phyloP scores from a whole-genome alignment of 2,797 vertebrate species.

The Acrocephalus scirpaceus region DNA sequence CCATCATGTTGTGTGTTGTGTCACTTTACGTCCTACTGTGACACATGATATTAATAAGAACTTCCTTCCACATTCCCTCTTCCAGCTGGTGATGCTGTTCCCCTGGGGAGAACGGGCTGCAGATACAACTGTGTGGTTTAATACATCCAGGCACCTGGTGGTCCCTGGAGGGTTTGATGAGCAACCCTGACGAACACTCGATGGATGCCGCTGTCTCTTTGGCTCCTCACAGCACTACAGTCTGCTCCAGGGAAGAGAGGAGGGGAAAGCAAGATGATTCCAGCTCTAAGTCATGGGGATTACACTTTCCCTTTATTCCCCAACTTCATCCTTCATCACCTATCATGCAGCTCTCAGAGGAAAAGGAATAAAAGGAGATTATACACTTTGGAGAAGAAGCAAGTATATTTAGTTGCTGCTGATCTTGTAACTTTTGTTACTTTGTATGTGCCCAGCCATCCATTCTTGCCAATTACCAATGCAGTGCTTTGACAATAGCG shows the following conservation, averaged over 20 bases:
- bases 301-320: neutral
- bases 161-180: neutral
- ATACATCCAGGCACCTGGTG: neutral
- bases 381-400: neutral
- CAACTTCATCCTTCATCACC: neutral
- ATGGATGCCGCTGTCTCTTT: neutral
- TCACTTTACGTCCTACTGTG: neutral
- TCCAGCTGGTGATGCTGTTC: neutral
- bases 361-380: conserved; percentile 8
- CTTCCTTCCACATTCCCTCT: neutral
- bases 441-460: conserved; percentile 55
- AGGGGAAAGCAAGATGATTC: neutral
- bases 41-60: neutral
- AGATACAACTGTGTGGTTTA: neutral
- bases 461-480: conserved; percentile 60
- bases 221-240: accelerated
- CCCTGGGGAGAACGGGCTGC: accelerated
- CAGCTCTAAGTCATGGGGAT: neutral
- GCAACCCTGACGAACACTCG: accelerated
- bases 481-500: conserved; percentile 36
- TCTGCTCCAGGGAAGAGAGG: neutral
- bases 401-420: conserved; percentile 53
- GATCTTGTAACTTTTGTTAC: conserved; percentile 51
- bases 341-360: neutral
- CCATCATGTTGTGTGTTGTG: accelerated